Percentiles rank a stretch among this genome's conserved stretches.
phyloP scores from a whole-genome alignment of 2,888 invertebrate genomes.

The Netelia virgata region DNA sequence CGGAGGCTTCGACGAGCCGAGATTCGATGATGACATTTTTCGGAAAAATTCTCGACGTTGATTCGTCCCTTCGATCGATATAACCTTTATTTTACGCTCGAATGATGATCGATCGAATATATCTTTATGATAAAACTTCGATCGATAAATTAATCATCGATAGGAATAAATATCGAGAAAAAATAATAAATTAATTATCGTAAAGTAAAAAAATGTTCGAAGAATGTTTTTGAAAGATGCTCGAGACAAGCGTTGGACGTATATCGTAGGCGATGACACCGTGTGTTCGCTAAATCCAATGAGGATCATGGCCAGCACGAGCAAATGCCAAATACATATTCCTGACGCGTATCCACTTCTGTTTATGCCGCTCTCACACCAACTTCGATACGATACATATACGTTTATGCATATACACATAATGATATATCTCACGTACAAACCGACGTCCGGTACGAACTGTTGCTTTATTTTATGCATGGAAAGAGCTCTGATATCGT shows the following conservation, averaged over 20 bases:
- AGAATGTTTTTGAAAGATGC: too few species aligned
- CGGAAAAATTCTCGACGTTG: neutral
- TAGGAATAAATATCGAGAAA: too few species aligned
- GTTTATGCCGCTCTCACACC: slow-evolving; percentile 49
- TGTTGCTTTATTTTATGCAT: slow-evolving; percentile 70
- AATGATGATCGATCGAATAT: neutral
- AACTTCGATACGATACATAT: slow-evolving; percentile 30
- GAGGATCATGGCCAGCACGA: neutral
- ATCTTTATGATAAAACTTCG: too few species aligned
- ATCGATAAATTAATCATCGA: too few species aligned
- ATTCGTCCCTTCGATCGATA: neutral
- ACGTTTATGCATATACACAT: neutral
- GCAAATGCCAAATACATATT: slow-evolving; percentile 1
- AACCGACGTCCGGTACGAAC: slow-evolving; percentile 63
- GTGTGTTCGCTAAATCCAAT: neutral
- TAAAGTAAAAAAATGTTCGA: too few species aligned
- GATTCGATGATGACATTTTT: slow-evolving; percentile 1
- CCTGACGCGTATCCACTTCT: slow-evolving; percentile 24
- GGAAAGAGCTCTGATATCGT: slow-evolving; percentile 62
- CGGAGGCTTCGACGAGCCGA: slow-evolving; percentile 13
- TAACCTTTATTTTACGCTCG: neutral
- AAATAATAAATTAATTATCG: too few species aligned
- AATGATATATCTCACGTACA: slow-evolving; percentile 11
- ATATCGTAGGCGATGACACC: neutral
- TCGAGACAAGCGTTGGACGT: too few species aligned